Evolutionary conservation across 1,140 invertebrate species (phyloP), one percentile per base, ranked within the genome.

Genomic region (Nasonia vitripennis): DNA sequence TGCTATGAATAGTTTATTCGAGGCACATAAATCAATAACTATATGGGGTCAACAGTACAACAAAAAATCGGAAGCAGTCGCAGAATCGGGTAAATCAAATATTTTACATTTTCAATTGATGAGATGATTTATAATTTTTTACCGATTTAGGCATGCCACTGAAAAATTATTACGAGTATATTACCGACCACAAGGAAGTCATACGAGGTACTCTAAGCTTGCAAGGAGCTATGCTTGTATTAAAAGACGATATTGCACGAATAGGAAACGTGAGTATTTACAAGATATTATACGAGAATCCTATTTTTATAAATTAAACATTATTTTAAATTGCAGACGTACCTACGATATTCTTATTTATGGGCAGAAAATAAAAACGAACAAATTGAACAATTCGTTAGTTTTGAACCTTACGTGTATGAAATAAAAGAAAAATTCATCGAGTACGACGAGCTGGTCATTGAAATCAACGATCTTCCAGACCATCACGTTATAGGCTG

Each of bases 181-280:
- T 98, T 9, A 95, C 95, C 2, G 97, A 98, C 88, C 96, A 97
- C 89, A 97, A 97, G 89, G 97, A 97, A 89, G 95, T 97, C 82
- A 94, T 96, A 3, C 94, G 96, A 77, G 94, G 95, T 23, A 94
- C 95, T 45, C 96, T 96, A 91, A 95, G 96, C 55, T 92, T 98
- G 70, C 96, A 96, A 91, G 95, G 95, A 83, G 94, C 95, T 86
- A 95, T 96, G 91, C 93, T 94, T 84, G 93, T 95, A 86, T 94
- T 95, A 73, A 95, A 95, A 87, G 93, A 95, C 17, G 96, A 96
- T 90, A 93, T 96, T 85, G 90, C 67, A 5, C 74, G 86, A 71
- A 68, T 93, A 78, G 87, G 85, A 74, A 89, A 93, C 55, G 93
- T 93, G 87, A 82, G 86, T 41, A 62, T 73, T 75, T 31, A 70